A percentile compares a stretch with the other conserved stretches of the same genome.
phyloP scores from a whole-genome alignment of 1,140 invertebrate species.

The Cylas formicarius region DNA sequence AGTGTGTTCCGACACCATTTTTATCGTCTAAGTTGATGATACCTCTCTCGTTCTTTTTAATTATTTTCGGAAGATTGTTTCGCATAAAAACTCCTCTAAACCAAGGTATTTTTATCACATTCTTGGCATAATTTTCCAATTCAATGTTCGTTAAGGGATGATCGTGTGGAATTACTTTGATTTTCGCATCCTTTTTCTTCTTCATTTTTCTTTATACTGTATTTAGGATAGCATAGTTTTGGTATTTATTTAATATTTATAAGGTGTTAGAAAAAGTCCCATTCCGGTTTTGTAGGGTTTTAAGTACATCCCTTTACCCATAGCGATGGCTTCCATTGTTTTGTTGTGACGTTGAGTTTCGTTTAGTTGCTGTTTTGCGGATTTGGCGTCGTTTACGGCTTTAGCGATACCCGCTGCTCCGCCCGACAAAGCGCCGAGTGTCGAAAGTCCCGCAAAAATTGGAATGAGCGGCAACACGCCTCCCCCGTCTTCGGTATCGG shows the following conservation, averaged over 20 bases:
- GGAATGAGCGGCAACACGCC: constrained; percentile 37
- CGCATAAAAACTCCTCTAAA: constrained; percentile 37
- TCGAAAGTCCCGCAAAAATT: constrained; percentile 38
- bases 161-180: constrained; percentile 9
- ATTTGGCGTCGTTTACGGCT: constrained; percentile 34
- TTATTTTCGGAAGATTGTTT: constrained; percentile 21
- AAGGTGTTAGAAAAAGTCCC: constrained; percentile 18
- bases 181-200: constrained; percentile 11
- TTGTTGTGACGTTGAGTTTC: constrained; percentile 36
- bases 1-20: constrained; percentile 1
- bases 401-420: constrained; percentile 36
- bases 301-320: constrained; percentile 37
- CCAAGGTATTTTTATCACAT: constrained; percentile 25
- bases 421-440: constrained; percentile 33
- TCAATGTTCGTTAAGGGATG: constrained; percentile 28
- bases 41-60: constrained; percentile 17
- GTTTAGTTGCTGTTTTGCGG: constrained; percentile 29
- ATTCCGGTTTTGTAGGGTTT: constrained; percentile 37
- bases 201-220: too few species aligned
- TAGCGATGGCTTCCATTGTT: constrained; percentile 33
- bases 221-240: too few species aligned
- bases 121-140: constrained; percentile 23
- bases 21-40: constrained; percentile 32
- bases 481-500: constrained; percentile 24
- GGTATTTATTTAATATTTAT: constrained; percentile 7